phyloP scores from a whole-genome alignment of 2,888 invertebrate genomes.

The Aradus depressus region DNA sequence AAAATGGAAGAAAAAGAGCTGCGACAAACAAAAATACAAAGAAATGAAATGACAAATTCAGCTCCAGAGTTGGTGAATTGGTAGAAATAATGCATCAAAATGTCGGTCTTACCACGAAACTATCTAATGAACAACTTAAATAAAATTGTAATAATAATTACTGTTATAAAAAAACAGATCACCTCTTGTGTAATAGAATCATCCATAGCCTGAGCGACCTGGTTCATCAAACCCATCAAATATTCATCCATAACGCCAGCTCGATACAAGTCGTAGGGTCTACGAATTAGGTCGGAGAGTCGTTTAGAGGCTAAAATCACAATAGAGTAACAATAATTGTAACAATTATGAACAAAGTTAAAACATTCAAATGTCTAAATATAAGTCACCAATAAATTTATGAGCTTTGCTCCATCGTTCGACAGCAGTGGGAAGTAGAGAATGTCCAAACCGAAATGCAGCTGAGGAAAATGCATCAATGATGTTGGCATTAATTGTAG shows the following conservation, averaged over 20 bases:
- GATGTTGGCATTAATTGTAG: constrained; percentile 74
- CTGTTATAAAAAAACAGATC: constrained; percentile 18
- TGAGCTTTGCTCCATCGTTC: constrained; percentile 92
- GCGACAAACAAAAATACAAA: too few species aligned
- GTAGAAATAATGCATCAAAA: too few species aligned
- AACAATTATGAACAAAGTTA: neutral
- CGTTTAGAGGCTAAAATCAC: constrained; percentile 65
- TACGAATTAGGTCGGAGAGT: constrained; percentile 73
- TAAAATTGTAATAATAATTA: too few species aligned
- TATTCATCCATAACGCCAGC: constrained; percentile 86
- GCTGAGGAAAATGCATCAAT: constrained; percentile 85
- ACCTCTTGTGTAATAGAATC: constrained; percentile 72
- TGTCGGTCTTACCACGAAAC: too few species aligned
- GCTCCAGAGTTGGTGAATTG: too few species aligned
- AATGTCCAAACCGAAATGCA: constrained; percentile 86
- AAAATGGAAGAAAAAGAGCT: too few species aligned
- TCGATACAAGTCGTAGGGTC: constrained; percentile 81
- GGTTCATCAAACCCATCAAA: constrained; percentile 86
- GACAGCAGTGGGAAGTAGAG: constrained; percentile 79
- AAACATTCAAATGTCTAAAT: neutral
- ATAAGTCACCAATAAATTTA: constrained; percentile 69
- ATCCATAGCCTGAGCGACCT: constrained; percentile 90
- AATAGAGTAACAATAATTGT: neutral
- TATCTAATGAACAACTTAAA: too few species aligned
- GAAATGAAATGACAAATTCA: too few species aligned